Evolutionary conservation across 30 jellyfish, hydroid and myxozoan species (phyloP), one percentile per base, ranked within the genome.

Genomic region (Euphysa ruthae): DNA sequence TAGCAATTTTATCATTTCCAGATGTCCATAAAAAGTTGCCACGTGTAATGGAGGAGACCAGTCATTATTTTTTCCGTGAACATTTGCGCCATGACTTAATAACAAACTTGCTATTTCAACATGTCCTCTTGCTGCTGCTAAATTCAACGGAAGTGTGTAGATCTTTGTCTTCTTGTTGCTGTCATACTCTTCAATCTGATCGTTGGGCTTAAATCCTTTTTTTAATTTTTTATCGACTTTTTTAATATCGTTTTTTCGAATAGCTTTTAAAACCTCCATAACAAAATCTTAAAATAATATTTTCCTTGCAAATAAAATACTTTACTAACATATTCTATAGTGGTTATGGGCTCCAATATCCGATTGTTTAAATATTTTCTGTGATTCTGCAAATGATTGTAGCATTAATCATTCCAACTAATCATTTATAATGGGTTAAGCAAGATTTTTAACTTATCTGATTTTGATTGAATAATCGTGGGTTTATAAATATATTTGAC

Each of bases 181-280:
- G 31, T 63, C 32, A 21, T 27, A 63, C 4, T 63, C 77, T 21
- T 35, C 4, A 6, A 63, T 44, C 60, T 22, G 18, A 0, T 16
- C 33, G 14, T 63, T 63, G 12, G 46, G 57, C 6, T 63, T 43
- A 42, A 14, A 31, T 0, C 77, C 77, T 5, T 32, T 30, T 15
- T 63, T 63, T 63, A 63, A n/a, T 63, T 31, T 30, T 49, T 30
- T 30, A 25, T 63, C 60, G 29, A 63, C 77, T 63, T 63, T 34
- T 33, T 32, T 19, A 35, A 33, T 13, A 26, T 44, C 60, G 33
- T 63, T 63, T 49, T 35, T 49, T n/a, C 77, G 69, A 25, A 63
- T 63, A 29, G 77, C 77, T 63, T 44, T 63, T 25, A 63, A 43
- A 42, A 63, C 18, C 60, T 63, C 77, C 77, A 63, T 63, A n/a